Conservation (phyloP, 2,888 invertebrate species). For the Bibio marci region DNA sequence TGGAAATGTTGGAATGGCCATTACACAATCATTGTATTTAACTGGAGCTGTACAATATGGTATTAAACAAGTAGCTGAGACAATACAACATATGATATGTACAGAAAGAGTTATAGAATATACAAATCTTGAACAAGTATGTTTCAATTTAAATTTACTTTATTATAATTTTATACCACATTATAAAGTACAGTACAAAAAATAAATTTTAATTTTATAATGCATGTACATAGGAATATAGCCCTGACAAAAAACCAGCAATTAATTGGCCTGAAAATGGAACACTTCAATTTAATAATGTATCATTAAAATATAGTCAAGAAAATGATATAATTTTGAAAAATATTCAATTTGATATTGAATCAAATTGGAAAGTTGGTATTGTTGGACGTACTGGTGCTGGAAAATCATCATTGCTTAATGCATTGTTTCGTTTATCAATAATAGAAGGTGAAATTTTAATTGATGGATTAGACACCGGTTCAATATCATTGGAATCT, state of each 20-base stretch:
- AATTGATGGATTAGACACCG: constrained; percentile 51
- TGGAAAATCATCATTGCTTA: constrained; percentile 62
- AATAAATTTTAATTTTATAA: too few species aligned
- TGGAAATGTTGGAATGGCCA: constrained; percentile 33
- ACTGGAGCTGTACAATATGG: constrained; percentile 46
- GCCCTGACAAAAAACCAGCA: constrained; percentile 33
- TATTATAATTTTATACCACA: too few species aligned
- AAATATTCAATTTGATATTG: constrained; percentile 47
- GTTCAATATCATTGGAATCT: constrained; percentile 31
- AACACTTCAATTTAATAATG: constrained; percentile 33
- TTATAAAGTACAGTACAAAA: too few species aligned
- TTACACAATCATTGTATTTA: constrained; percentile 31
- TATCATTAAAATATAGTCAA: constrained; percentile 40
- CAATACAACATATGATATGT: constrained; percentile 42
- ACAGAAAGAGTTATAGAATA: constrained; percentile 62
- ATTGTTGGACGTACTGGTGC: constrained; percentile 75
- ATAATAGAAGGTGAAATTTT: constrained; percentile 49
- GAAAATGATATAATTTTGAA: constrained; percentile 50
- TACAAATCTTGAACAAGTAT: constrained; percentile 34
- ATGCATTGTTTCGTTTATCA: constrained; percentile 60
- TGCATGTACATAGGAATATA: constrained; percentile 21
- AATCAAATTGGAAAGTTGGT: constrained; percentile 52
- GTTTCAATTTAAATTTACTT: too few species aligned
- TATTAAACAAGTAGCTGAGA: constrained; percentile 54
- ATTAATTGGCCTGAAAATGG: constrained; percentile 52